Conservation (phyloP, 2,797 vertebrate species). For the Avahi laniger region DNA sequence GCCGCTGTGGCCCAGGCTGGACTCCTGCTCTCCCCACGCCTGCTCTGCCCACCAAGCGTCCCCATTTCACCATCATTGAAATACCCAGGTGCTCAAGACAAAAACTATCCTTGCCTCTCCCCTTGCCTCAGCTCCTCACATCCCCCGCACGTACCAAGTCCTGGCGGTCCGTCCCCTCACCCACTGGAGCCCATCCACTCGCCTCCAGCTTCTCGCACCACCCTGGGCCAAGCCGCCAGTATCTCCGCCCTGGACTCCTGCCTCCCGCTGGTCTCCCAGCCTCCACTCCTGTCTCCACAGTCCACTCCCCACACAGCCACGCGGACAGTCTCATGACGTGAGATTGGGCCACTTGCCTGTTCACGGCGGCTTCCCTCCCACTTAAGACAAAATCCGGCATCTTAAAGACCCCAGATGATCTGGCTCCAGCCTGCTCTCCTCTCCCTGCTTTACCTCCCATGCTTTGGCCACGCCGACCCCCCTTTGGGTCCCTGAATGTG, state of each 20-base stretch:
- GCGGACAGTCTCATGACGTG: neutral
- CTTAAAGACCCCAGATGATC: neutral
- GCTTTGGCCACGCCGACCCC: neutral
- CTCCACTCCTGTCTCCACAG: neutral
- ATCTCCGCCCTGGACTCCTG: neutral
- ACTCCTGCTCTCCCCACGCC: neutral
- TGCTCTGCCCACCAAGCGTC: neutral
- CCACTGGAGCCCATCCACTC: neutral
- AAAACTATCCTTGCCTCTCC: neutral
- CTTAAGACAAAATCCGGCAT: neutral
- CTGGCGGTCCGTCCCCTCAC: neutral
- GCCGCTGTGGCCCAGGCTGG: neutral
- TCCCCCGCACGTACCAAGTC: neutral
- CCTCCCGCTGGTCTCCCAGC: neutral
- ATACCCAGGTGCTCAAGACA: neutral
- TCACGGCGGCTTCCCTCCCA: neutral
- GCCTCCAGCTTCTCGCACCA: neutral
- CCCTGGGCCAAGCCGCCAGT: neutral
- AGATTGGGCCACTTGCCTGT: neutral
- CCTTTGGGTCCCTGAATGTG: neutral
- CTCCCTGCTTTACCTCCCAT: neutral
- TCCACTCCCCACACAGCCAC: neutral
- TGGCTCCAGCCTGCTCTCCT: neutral
- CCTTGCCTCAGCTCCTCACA: neutral
- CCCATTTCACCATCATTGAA: neutral